Conservation (phyloP, 2,113 vertebrate species). For the Athene noctua region DNA sequence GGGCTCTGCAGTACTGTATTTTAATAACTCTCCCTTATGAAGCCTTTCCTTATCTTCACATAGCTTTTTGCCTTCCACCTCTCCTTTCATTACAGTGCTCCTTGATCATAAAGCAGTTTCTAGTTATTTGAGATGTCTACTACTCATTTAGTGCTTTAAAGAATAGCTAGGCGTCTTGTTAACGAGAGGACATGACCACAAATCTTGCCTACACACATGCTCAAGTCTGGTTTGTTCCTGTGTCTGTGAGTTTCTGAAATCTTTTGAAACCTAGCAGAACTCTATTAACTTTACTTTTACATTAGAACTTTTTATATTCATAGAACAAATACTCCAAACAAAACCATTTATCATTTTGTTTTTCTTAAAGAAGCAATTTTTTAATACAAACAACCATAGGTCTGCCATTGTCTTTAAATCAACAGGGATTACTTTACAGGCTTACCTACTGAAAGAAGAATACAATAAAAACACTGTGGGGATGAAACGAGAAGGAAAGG, state of each 20-base stretch:
- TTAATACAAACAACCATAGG: neutral
- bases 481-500: constrained; percentile 8
- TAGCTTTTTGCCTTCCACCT: neutral
- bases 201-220: neutral
- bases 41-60: neutral
- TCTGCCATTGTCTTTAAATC: constrained; percentile 12
- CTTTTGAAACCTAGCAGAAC: neutral
- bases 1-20: neutral
- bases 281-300: neutral
- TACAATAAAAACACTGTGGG: neutral
- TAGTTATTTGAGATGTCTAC: neutral
- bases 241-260: neutral
- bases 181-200: neutral
- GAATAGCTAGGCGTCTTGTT: neutral
- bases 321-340: neutral
- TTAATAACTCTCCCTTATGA: neutral
- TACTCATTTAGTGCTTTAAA: neutral
- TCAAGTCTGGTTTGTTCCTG: neutral
- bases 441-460: neutral
- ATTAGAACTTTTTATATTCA: neutral
- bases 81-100: neutral
- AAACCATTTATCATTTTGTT: neutral
- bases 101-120: neutral
- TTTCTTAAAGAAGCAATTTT: neutral
- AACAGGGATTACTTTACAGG: neutral